These are phyloP conservation scores for Leptogaster cylindrica DNA, from an alignment of 2,888 invertebrate species.

Conservation along the genomic window DNA sequence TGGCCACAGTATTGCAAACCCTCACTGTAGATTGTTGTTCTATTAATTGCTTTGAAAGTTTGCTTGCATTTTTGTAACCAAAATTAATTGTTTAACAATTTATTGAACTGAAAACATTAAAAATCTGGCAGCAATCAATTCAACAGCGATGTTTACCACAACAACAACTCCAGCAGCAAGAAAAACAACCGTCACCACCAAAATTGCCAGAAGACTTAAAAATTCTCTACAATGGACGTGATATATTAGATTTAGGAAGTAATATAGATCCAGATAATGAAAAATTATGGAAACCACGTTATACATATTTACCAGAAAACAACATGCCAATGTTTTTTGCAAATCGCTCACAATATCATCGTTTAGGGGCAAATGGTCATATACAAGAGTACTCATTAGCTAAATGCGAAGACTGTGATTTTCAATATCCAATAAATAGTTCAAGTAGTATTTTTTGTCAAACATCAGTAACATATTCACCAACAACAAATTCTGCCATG, in stretches of 20 bases:
- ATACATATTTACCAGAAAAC: constrained; percentile 66
- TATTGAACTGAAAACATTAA: too few species aligned
- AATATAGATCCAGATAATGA: constrained; percentile 63
- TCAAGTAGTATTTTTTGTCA: constrained; percentile 49
- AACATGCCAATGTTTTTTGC: constrained; percentile 67
- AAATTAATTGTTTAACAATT: too few species aligned
- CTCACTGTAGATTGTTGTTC: too few species aligned
- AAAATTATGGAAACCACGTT: constrained; percentile 65
- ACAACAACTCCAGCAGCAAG: constrained; percentile 39
- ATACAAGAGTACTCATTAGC: constrained; percentile 68
- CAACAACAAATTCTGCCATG: constrained; percentile 46
- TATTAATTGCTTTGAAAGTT: too few species aligned
- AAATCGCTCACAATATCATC: constrained; percentile 69
- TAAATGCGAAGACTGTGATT: constrained; percentile 64
- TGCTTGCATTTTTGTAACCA: too few species aligned
- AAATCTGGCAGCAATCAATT: constrained; percentile 10
- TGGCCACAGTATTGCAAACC: too few species aligned
- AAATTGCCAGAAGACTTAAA: constrained; percentile 54
- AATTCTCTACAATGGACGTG: constrained; percentile 65
- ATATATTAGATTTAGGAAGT: constrained; percentile 67
- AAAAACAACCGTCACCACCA: constrained; percentile 44
- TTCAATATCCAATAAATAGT: constrained; percentile 58
- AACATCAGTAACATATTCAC: constrained; percentile 49
- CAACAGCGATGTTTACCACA: constrained; percentile 12
- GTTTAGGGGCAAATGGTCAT: constrained; percentile 66